These are phyloP conservation scores for Sibirionetta formosa DNA, from an alignment of 2,797 vertebrate species.

Conservation along the genomic window DNA sequence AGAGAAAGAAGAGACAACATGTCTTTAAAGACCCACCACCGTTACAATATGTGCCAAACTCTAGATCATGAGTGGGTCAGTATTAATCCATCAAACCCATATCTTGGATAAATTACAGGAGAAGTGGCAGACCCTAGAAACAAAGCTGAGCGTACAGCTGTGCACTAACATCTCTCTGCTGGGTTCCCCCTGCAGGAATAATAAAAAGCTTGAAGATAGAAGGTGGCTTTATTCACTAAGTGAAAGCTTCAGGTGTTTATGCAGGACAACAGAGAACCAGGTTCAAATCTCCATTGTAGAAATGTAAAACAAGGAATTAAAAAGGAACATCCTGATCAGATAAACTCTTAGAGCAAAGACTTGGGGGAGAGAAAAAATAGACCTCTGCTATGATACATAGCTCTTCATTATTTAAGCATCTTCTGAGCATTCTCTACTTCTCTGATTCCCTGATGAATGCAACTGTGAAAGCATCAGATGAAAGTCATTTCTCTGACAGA, in stretches of 20 bases:
- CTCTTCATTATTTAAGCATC: constrained; percentile 38
- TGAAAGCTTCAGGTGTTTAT: background rate
- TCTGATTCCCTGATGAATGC: constrained; percentile 44
- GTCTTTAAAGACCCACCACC: background rate
- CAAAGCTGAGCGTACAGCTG: background rate
- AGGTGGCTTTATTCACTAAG: background rate
- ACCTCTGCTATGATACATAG: background rate
- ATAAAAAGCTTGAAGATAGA: background rate
- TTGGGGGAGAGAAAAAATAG: background rate
- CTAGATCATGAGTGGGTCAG: fast-evolving
- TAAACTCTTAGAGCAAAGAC: background rate
- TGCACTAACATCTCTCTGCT: background rate
- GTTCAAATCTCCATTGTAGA: background rate
- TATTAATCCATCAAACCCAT: background rate
- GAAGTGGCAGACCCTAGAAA: background rate
- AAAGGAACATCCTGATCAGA: background rate
- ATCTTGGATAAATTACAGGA: background rate
- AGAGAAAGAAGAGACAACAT: background rate
- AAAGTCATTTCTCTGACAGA: constrained; percentile 65
- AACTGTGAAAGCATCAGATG: constrained; percentile 51
- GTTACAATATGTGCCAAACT: background rate
- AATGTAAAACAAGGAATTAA: constrained; percentile 2
- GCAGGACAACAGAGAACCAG: background rate
- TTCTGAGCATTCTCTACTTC: constrained; percentile 43
- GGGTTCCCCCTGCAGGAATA: background rate